Base-by-base conservation (phyloP, 2,888 invertebrate genomes). In the Calameuta idolon region DNA sequence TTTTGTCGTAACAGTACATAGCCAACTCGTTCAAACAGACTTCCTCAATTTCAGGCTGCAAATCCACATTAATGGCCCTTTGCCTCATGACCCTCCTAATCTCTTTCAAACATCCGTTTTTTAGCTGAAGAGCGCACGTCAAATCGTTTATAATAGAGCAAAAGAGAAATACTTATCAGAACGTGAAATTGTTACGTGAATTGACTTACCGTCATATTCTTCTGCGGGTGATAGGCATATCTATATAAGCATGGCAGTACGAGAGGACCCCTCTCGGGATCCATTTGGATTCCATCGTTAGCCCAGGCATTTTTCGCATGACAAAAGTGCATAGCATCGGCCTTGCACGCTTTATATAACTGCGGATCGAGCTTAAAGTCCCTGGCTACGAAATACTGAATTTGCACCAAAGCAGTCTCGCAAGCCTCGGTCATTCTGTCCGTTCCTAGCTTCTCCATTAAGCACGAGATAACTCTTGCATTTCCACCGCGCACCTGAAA, bases 351-450 rank as follows among this genome's bases (percentile, higher is more conserved):
- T 88, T 95, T 94, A 89, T 97, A 99, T 73, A 99, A 92, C 85
- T 95, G 95, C 0, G 98, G 96, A 92, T 98, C 98, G 74, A 98
- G 92, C 87, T 97, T 97, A 90, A 98, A 99, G 92, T 99, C 97
- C 86, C 99, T 94, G 0, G 98, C 97, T 81, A 99, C 95, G 92
- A 99, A 99, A 92, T 98, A 99, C 90, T 99, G 98, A 87, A 99
- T 98, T 92, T 99, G 98, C 79, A 99, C 93, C 73, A 99, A 93
- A 12, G 98, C 96, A 82, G 96, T 95, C 92, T 98, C 98, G 93
- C 99, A 99, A 30, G 96, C 95, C 79, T 95, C 94, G 1, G 94
- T 95, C 98, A 99, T 99, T 71, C 94, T 93, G 78, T 94, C 94
- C 1, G 96, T 95, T 69, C 96, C 97, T 75, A 99, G 93, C 89